These are phyloP conservation scores for Xiphydria camelus DNA, from an alignment of 2,888 invertebrate genomes.

Conservation along the genomic window DNA sequence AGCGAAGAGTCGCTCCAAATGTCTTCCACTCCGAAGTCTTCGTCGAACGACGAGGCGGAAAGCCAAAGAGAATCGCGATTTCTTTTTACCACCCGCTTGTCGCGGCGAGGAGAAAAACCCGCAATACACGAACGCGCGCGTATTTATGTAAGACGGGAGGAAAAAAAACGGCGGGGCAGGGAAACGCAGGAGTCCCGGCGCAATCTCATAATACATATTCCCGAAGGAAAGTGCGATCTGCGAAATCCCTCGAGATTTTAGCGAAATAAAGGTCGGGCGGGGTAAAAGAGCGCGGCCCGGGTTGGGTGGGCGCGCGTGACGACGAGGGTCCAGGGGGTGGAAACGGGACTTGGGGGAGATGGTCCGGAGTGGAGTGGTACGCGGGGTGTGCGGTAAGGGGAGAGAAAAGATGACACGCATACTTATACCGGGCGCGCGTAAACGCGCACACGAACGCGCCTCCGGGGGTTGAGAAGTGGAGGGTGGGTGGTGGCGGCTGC, in stretches of 20 bases:
- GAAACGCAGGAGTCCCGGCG: constrained; percentile 29
- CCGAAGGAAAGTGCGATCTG: constrained; percentile 39
- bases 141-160: too few species aligned
- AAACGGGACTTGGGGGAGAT: not conserved
- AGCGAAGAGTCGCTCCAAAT: too few species aligned
- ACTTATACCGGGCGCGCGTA: not conserved
- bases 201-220: constrained; percentile 52
- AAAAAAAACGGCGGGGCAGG: too few species aligned
- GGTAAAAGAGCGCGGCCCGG: constrained; percentile 5
- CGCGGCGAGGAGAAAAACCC: too few species aligned
- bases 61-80: too few species aligned
- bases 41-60: too few species aligned
- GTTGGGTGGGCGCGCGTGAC: constrained; percentile 12
- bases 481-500: constrained; percentile 26
- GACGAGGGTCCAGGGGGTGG: constrained; percentile 9
- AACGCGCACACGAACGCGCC: constrained; percentile 3
- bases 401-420: constrained; percentile 15
- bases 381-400: constrained; percentile 2
- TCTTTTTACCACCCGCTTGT: too few species aligned
- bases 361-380: constrained; percentile 13
- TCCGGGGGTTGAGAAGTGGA: constrained; percentile 12
- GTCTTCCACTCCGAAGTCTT: too few species aligned
- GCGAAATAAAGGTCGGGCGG: constrained; percentile 42
- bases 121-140: too few species aligned
- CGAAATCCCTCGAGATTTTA: constrained; percentile 47